Evolutionary conservation across 2,888 invertebrate genomes (phyloP), one percentile per base, ranked within the genome.

Genomic region (Tortrix viridana): DNA sequence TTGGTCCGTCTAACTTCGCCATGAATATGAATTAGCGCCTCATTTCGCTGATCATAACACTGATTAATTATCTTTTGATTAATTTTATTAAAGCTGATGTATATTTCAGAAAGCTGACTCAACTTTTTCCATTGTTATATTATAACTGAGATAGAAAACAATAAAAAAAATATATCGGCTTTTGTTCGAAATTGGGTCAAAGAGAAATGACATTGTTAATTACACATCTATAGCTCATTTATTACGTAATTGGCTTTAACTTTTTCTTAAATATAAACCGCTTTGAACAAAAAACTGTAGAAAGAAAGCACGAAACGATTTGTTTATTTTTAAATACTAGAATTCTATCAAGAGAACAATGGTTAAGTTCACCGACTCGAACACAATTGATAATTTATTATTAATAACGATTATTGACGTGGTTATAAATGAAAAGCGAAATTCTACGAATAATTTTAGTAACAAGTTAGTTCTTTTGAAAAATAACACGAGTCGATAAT

Each of bases 11-110:
- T 60, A 50, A 62, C 50, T 57, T 26, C 32, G 41, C 20, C 50
- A 52, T 62, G 56, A 62, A 62, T 62, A 62, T 55, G 44, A 43
- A 62, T 55, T 44, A 50, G 1, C 37, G 37, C 20, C 32, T 46
- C 46, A 38, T 37, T 50, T 16, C 53, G 47, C 37, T 47, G 46
- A 46, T 43, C 26, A 12, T 49, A 57, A 52, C 38, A 16, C 18
- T 46, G 43, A 62, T 62, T 56, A 57, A 56, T 62, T 61, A 49
- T 18, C 43, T 12, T 20, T 18, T 49, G 26, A 20, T 19, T 57
- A 56, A 62, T 52, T 57, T 32, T 12, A 32, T 32, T 12, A 32
- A 32, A 32, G 3, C 3, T 32, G 32, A 32, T 3, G n/a, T 12
- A 12, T 12, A 32, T 12, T 32, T 32, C 3, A 12, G 12, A 32